Evolutionary conservation across 92 coral and sea anemone species (phyloP).

Genomic region (Umimayanthus kanabou): DNA sequence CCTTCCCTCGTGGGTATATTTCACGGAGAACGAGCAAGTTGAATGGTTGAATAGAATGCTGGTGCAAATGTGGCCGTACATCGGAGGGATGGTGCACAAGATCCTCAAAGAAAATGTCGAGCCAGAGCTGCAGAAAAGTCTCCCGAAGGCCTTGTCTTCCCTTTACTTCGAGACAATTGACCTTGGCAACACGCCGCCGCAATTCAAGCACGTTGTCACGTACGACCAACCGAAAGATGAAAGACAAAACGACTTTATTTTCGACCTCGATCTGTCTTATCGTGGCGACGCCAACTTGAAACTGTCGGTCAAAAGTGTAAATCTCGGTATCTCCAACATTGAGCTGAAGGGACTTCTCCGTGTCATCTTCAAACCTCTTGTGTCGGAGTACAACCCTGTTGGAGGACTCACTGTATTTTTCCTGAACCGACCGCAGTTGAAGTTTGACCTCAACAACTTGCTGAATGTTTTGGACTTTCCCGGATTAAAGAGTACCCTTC

Average conservation of each 20-base stretch:
- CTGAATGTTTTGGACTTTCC: constrained; percentile 94
- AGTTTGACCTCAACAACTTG: constrained; percentile 87
- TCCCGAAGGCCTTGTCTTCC: constrained; percentile 77
- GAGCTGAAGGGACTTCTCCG: constrained; percentile 84
- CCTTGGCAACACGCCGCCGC: constrained; percentile 88
- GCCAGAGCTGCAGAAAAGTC: constrained; percentile 94
- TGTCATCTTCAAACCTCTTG: constrained; percentile 91
- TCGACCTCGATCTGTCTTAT: constrained; percentile 85
- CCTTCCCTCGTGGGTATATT: constrained; percentile 92
- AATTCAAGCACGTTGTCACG: constrained; percentile 73
- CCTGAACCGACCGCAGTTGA: constrained; percentile 89
- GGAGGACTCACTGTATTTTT: constrained; percentile 95
- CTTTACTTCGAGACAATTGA: constrained; percentile 90
- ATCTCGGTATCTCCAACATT: constrained; percentile 81
- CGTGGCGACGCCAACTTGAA: constrained; percentile 92
- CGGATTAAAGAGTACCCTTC: constrained; percentile 92
- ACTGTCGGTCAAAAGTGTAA: constrained; percentile 75
- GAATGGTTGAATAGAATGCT: constrained; percentile 92
- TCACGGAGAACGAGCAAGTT: constrained; percentile 86
- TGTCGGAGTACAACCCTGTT: constrained; percentile 85
- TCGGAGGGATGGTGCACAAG: constrained; percentile 89
- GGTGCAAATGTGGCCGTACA: constrained; percentile 98
- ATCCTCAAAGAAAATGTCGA: constrained; percentile 90
- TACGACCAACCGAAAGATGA: constrained; percentile 55
- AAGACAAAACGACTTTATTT: constrained; percentile 71